phyloP scores from a whole-genome alignment of 2,888 invertebrate genomes.

The Perithous albicinctus region DNA sequence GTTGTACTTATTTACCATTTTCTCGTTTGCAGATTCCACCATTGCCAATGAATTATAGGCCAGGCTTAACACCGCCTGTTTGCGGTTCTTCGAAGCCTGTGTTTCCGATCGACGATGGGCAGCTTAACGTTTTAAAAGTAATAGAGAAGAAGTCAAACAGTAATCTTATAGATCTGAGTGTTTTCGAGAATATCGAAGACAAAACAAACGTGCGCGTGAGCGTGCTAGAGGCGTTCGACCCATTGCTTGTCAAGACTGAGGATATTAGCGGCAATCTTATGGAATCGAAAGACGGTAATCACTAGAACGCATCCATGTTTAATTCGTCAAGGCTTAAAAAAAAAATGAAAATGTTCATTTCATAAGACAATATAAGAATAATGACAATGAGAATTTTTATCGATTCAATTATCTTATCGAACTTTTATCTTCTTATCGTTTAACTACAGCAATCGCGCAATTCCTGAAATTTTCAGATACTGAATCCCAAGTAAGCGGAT shows the following conservation, averaged over 20 bases:
- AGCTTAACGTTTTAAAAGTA: constrained; percentile 83
- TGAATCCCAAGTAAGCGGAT: constrained; percentile 87
- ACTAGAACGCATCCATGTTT: background rate
- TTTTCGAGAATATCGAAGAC: constrained; percentile 84
- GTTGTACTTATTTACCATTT: constrained; percentile 18
- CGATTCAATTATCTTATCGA: constrained; percentile 53
- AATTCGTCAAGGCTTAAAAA: background rate
- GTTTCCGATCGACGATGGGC: constrained; percentile 77
- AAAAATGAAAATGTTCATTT: background rate
- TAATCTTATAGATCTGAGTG: constrained; percentile 87
- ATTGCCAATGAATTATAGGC: constrained; percentile 81
- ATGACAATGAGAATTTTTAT: background rate
- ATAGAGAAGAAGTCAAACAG: constrained; percentile 85
- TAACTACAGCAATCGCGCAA: constrained; percentile 20
- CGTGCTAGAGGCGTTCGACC: constrained; percentile 95
- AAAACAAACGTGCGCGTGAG: constrained; percentile 87
- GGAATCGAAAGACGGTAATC: constrained; percentile 73
- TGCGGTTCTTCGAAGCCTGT: constrained; percentile 75
- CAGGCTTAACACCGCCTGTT: constrained; percentile 78
- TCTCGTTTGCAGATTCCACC: constrained; percentile 81
- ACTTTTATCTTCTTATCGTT: constrained; percentile 33
- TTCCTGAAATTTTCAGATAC: constrained; percentile 76
- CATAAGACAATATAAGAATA: constrained; percentile 7
- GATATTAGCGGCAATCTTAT: constrained; percentile 61
- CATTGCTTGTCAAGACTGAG: constrained; percentile 89